A percentile compares a stretch with the other conserved stretches of the same genome.
Conservation (phyloP, 2,888 invertebrate species). For the Parnassius apollo region DNA sequence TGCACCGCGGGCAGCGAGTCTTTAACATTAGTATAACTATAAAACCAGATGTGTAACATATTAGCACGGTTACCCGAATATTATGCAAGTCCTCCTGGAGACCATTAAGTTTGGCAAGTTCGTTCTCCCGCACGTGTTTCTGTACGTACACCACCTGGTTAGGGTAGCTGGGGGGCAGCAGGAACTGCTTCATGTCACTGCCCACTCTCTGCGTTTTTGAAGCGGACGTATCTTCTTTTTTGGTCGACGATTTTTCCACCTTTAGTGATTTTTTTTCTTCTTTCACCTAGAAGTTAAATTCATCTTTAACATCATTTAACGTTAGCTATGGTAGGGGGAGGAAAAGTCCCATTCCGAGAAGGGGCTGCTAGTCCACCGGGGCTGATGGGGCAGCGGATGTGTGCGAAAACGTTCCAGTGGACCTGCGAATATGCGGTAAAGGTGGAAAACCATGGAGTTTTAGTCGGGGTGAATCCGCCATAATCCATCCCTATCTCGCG, state of each 20-base stretch:
- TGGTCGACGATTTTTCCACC: conserved; percentile 40
- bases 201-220: conserved; percentile 29
- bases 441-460: too few species aligned
- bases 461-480: too few species aligned
- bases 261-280: conserved; percentile 38
- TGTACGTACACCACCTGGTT: conserved; percentile 68
- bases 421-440: too few species aligned
- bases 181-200: conserved; percentile 53
- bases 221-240: conserved; percentile 26
- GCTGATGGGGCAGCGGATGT: too few species aligned
- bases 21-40: too few species aligned
- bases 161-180: conserved; percentile 64
- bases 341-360: too few species aligned
- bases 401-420: too few species aligned
- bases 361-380: too few species aligned
- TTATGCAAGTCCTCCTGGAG: conserved; percentile 66
- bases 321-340: too few species aligned
- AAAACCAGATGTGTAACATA: too few species aligned
- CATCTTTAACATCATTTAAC: not conserved
- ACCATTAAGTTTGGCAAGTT: conserved; percentile 66
- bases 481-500: too few species aligned
- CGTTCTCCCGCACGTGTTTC: conserved; percentile 66
- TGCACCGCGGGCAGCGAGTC: too few species aligned
- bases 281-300: conserved; percentile 30
- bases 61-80: conserved; percentile 53